A percentile compares a stretch with the other conserved stretches of the same genome.
These are phyloP conservation scores for Pseudochirops corinnae DNA, from an alignment of 2,797 vertebrate genomes.

Conservation along the genomic window DNA sequence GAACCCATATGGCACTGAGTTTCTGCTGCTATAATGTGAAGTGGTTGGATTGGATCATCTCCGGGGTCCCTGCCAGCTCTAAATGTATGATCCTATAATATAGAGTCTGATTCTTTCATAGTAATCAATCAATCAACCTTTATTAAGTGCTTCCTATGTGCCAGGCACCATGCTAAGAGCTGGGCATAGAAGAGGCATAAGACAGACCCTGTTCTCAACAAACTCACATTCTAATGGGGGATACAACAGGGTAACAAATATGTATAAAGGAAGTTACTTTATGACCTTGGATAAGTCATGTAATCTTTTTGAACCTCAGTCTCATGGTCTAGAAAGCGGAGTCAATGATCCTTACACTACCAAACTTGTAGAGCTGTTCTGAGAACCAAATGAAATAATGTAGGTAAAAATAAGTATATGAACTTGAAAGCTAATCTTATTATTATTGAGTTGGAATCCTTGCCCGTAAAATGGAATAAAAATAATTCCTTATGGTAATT, in stretches of 20 bases:
- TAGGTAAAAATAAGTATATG: not conserved
- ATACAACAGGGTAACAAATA: not conserved
- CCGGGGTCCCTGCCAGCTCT: not conserved
- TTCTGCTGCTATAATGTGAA: not conserved
- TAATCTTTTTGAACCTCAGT: not conserved
- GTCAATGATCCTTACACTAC: not conserved
- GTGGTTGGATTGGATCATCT: not conserved
- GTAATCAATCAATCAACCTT: not conserved
- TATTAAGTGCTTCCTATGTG: not conserved
- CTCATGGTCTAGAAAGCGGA: not conserved
- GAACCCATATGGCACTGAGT: not conserved
- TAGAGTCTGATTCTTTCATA: not conserved
- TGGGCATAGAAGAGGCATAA: not conserved
- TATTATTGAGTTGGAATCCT: not conserved
- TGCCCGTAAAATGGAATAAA: constrained; percentile 21
- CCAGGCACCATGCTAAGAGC: not conserved
- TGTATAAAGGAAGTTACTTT: not conserved
- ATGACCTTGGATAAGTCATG: not conserved
- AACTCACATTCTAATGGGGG: not conserved
- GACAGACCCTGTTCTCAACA: not conserved
- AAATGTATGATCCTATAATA: not conserved
- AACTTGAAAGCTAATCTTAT: not conserved
- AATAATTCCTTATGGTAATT: not conserved
- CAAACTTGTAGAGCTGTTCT: not conserved
- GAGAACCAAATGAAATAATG: not conserved